phyloP scores from a whole-genome alignment of 2,797 vertebrate genomes.

The Odontamblyopus lacepedii region DNA sequence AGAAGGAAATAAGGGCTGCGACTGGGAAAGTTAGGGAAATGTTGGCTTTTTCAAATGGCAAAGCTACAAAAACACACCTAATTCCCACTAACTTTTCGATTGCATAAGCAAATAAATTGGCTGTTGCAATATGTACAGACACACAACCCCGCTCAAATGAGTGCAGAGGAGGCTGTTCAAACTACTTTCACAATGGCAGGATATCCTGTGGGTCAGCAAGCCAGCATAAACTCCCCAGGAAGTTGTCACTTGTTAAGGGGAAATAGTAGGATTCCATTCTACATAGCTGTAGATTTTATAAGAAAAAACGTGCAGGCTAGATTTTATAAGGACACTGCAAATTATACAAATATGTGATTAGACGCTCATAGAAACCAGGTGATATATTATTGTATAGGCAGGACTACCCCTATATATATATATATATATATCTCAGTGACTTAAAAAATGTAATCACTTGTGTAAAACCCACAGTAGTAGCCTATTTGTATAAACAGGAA shows the following conservation, averaged over 20 bases:
- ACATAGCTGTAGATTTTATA: slow-evolving; percentile 28
- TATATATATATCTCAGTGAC: too few relatives aligned
- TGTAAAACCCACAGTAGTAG: too few relatives aligned
- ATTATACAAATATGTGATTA: slow-evolving; percentile 9
- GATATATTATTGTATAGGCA: too few relatives aligned
- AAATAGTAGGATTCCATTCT: slow-evolving; percentile 70
- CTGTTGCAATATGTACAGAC: slow-evolving; percentile 42
- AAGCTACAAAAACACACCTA: slow-evolving; percentile 1
- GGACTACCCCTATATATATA: too few relatives aligned
- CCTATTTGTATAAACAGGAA: too few relatives aligned
- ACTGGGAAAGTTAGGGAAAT: slow-evolving; percentile 28
- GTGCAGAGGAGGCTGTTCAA: slow-evolving; percentile 62
- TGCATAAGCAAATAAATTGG: slow-evolving; percentile 37
- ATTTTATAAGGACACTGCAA: slow-evolving; percentile 40
- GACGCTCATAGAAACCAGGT: background rate
- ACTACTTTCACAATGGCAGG: slow-evolving; percentile 79
- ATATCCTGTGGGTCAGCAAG: slow-evolving; percentile 79
- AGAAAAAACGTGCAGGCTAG: background rate
- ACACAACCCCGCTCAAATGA: slow-evolving; percentile 54
- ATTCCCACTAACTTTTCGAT: slow-evolving; percentile 34
- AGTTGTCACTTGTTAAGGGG: slow-evolving; percentile 75
- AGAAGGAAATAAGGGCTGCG: slow-evolving; percentile 10
- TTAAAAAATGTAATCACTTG: background rate
- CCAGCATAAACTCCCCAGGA: slow-evolving; percentile 71
- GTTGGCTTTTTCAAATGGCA: slow-evolving; percentile 11